Evolutionary conservation across 2,797 vertebrate species (phyloP).

Genomic region (Coreius guichenoti): DNA sequence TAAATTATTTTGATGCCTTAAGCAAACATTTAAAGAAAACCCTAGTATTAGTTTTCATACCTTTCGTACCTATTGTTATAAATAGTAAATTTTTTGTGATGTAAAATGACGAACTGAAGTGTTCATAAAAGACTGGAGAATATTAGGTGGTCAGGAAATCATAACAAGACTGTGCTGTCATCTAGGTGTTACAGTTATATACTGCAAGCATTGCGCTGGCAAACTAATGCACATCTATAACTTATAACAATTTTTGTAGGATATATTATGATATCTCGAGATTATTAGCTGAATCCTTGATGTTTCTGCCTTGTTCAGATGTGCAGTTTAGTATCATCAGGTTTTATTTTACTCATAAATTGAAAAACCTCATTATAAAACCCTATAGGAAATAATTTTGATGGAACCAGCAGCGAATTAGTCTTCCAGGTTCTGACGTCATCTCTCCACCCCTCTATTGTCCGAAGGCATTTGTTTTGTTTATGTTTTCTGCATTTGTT

Average conservation of each 20-base stretch:
- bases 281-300: neutral
- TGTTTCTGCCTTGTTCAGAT: neutral
- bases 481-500: neutral
- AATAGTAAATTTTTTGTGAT: neutral
- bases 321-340: neutral
- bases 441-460: neutral
- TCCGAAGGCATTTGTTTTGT: neutral
- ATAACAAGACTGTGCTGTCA: conserved; percentile 10
- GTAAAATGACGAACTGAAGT: neutral
- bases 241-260: neutral
- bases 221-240: neutral
- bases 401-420: neutral
- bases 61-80: neutral
- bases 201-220: conserved; percentile 3
- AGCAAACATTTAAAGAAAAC: neutral
- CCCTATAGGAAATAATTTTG: neutral
- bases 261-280: neutral
- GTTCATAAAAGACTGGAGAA: neutral
- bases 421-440: neutral
- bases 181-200: neutral
- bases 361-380: neutral
- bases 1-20: neutral
- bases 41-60: neutral
- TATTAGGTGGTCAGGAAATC: neutral
- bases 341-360: neutral